Evolutionary conservation across 2,113 vertebrate genomes (phyloP).

Genomic region (Galeopterus variegatus): DNA sequence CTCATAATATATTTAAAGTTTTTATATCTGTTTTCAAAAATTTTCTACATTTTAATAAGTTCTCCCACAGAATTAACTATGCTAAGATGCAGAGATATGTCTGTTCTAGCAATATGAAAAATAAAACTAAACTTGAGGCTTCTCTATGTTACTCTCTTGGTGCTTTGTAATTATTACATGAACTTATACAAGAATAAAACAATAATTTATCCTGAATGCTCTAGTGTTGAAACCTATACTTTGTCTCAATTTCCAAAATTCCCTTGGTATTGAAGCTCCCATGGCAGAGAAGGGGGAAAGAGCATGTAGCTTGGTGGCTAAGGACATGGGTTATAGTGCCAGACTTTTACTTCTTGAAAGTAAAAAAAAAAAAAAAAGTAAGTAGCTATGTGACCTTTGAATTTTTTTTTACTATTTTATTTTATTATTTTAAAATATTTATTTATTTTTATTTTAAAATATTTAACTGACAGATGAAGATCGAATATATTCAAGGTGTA

Average conservation of each 20-base stretch:
- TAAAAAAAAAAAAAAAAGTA: too few species aligned
- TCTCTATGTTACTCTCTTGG: neutral
- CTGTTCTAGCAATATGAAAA: slow-evolving; percentile 7
- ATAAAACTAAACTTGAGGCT: neutral
- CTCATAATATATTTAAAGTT: slow-evolving; percentile 10
- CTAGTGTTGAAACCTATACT: neutral
- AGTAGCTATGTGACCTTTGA: neutral
- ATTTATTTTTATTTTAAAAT: neutral
- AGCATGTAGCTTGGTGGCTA: neutral
- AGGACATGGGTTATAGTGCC: neutral
- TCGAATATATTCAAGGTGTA: neutral
- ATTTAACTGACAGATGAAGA: neutral
- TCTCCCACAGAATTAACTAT: neutral
- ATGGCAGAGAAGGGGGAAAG: neutral
- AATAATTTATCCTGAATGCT: neutral
- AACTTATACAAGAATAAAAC: neutral
- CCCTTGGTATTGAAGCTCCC: neutral
- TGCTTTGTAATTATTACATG: neutral
- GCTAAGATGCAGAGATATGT: neutral
- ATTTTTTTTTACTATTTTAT: neutral
- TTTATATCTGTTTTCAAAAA: neutral
- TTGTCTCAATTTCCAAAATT: neutral
- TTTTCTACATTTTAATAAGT: slow-evolving; percentile 19
- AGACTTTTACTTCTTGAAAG: neutral
- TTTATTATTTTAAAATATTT: neutral